Conservation (phyloP, 2,888 invertebrate species). For the Eremobia ochroleuca region DNA sequence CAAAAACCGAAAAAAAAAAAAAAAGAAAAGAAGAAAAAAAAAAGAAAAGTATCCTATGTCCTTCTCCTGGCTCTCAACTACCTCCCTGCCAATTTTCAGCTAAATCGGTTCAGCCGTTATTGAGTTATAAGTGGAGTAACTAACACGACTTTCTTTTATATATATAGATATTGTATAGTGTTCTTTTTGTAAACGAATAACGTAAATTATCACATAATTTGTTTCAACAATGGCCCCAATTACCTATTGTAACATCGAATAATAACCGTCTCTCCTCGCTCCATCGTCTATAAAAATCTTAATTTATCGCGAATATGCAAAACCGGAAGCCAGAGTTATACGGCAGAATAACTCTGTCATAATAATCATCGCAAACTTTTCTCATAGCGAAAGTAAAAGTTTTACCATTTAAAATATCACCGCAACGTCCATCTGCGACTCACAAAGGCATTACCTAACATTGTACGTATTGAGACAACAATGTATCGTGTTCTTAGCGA, state of each 20-base stretch:
- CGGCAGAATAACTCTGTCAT: constrained; percentile 42
- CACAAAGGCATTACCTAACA: constrained; percentile 35
- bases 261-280: neutral
- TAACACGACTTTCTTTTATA: too few relatives aligned
- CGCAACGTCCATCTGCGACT: constrained; percentile 43
- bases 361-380: constrained; percentile 55
- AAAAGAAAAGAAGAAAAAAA: too few relatives aligned
- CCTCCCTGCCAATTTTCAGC: too few relatives aligned
- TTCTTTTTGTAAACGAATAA: neutral
- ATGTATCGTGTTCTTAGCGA: constrained; percentile 47
- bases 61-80: too few relatives aligned
- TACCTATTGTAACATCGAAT: neutral
- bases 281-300: neutral
- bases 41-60: too few relatives aligned
- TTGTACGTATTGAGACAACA: constrained; percentile 19
- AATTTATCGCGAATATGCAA: constrained; percentile 14
- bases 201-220: neutral
- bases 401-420: constrained; percentile 29
- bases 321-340: constrained; percentile 23
- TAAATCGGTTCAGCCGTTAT: too few relatives aligned
- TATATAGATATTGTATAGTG: too few relatives aligned
- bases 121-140: too few relatives aligned
- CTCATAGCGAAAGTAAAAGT: constrained; percentile 66
- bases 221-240: too few relatives aligned
- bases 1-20: too few relatives aligned